Evolutionary conservation across 2,113 vertebrate species (phyloP), one percentile per base, ranked within the genome.

Genomic region (Centropus bengalensis): DNA sequence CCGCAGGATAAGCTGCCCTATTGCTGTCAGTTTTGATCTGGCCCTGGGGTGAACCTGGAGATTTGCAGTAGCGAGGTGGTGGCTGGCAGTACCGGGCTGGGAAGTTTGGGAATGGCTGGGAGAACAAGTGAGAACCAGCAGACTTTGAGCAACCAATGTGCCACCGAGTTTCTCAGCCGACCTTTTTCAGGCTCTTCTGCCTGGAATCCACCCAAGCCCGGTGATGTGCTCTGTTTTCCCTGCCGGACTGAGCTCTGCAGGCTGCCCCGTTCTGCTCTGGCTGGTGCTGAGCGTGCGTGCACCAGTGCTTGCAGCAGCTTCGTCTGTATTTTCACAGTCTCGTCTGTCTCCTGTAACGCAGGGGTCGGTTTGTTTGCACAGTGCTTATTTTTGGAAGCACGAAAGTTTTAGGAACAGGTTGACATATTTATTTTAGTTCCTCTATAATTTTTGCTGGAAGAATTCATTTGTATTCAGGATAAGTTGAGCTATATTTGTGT

Each of bases 311-410:
- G 64, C 40, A 82, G 47, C 40, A 73, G 23, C 92, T 96, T 94
- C 54, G 67, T 89, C 73, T 92, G 8, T 85, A 71, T 96, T 94
- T 95, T 93, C 82, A 85, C 60, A 52, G 78, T 82, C 69, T 83
- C 44, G 63, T 93, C 63, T 71, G 77, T 84, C 82, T 92, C 67
- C 68, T 66, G 75, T 7, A 23, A 86, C 85, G 83, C 59, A 94
- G 80, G 90, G 59, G 52, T 80, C 91, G 90, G 18, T 90, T 91
- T 94, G 91, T 96, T 97, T 96, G 95, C 47, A 40, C 40, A 69
- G n/a, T 68, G 59, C 55, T 92, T 96, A 88, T 96, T 97, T 96
- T 93, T 14, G 16, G 93, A 87, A 86, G 76, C 84, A 91, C 18
- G 22, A 77, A 45, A 86, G 30, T 64, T 96, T 94, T 73, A 84